These are phyloP conservation scores for Bombus pascuorum DNA, from an alignment of 1,140 invertebrate genomes.

Conservation along the genomic window DNA sequence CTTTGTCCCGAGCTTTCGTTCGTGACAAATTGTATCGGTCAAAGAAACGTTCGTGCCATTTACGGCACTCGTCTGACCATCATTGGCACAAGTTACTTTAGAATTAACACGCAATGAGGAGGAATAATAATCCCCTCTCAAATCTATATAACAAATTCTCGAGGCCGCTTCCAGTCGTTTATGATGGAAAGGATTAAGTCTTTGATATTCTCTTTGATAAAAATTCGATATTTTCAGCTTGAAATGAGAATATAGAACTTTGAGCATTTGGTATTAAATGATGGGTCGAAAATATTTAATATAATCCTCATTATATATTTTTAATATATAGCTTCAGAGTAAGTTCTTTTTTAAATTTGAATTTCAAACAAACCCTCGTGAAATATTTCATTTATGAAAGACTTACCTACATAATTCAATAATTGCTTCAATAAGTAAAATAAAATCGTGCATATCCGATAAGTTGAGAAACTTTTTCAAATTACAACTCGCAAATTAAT, in stretches of 20 bases:
- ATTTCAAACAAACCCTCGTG: too few species aligned
- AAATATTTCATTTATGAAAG: too few species aligned
- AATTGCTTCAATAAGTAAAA: too few species aligned
- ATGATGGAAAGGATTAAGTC: neutral
- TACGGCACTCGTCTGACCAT: constrained; percentile 20
- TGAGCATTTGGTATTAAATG: neutral
- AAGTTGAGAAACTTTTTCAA: neutral
- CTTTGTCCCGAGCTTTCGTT: constrained; percentile 58
- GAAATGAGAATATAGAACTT: neutral
- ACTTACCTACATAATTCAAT: too few species aligned
- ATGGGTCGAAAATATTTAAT: neutral
- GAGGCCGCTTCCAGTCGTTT: neutral
- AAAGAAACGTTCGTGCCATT: constrained; percentile 56
- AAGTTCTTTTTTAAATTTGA: too few species aligned
- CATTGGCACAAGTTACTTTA: neutral
- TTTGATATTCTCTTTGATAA: neutral
- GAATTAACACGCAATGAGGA: neutral
- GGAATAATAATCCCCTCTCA: neutral
- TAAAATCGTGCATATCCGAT: too few species aligned
- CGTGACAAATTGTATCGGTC: constrained; percentile 66
- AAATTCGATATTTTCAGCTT: neutral
- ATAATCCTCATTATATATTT: neutral
- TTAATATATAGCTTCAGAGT: neutral
- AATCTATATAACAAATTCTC: neutral
- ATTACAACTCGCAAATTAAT: neutral